Conservation (phyloP, 2,797 vertebrate species). For the Hippoglossus hippoglossus region DNA sequence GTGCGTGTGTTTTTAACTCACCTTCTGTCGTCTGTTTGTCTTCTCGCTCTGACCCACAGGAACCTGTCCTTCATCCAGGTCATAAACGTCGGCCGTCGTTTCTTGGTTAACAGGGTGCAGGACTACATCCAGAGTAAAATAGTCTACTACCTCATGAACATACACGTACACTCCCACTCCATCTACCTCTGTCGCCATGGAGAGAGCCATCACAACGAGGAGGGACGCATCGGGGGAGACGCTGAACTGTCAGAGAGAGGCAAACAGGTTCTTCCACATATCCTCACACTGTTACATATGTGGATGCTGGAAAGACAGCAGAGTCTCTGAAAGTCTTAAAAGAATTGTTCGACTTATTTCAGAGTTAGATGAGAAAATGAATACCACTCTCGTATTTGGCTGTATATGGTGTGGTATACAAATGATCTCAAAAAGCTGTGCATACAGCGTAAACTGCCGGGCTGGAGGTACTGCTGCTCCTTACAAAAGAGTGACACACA, state of each 20-base stretch:
- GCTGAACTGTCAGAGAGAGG: conserved; percentile 89
- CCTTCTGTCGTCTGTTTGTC: not conserved
- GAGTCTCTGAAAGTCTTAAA: no score
- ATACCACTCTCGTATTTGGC: no score
- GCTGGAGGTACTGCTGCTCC: no score
- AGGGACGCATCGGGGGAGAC: conserved; percentile 93
- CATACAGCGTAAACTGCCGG: no score
- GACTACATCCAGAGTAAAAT: conserved; percentile 99
- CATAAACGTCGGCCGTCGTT: conserved; percentile 95
- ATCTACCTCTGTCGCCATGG: conserved; percentile 98
- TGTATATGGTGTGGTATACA: no score
- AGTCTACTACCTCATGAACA: conserved; percentile 99
- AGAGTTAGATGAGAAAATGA: no score
- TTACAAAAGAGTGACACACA: no score
- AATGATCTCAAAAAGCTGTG: no score
- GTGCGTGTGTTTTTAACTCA: not conserved
- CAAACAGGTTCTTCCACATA: conserved; percentile 85
- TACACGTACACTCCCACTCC: conserved; percentile 95
- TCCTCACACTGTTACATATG: not conserved
- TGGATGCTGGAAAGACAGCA: no score
- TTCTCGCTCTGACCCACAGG: conserved; percentile 71
- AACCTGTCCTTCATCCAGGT: conserved; percentile 97
- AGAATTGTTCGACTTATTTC: no score
- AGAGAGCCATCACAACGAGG: conserved; percentile 91
- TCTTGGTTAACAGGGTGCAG: conserved; percentile 94